These are phyloP conservation scores for Porites lutea DNA, from an alignment of 64 coral and sea anemone species.

Conservation along the genomic window DNA sequence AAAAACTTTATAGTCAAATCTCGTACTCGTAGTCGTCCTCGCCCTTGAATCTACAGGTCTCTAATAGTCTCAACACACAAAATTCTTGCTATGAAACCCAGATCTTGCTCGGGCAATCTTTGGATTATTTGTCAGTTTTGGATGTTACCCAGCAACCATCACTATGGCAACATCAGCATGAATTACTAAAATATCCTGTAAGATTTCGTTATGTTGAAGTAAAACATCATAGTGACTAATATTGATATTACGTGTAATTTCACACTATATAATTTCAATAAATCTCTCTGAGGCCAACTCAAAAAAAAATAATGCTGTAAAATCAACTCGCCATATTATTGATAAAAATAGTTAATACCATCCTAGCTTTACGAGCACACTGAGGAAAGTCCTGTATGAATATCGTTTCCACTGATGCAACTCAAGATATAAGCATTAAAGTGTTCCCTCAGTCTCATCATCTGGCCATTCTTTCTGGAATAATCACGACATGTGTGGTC, in stretches of 20 bases:
- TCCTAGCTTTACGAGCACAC: neutral
- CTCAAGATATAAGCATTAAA: too few relatives aligned
- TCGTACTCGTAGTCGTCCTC: too few relatives aligned
- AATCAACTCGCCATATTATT: neutral
- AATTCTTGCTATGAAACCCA: neutral
- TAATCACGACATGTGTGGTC: neutral
- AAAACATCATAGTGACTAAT: too few relatives aligned
- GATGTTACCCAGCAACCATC: neutral
- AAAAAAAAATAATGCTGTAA: neutral
- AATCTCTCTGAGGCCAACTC: neutral
- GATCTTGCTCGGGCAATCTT: too few relatives aligned
- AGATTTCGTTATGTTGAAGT: neutral
- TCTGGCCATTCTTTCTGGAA: too few relatives aligned
- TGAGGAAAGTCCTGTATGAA: neutral
- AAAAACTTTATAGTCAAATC: too few relatives aligned
- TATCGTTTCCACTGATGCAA: neutral
- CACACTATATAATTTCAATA: slow-evolving; percentile 39
- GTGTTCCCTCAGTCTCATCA: too few relatives aligned
- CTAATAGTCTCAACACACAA: neutral
- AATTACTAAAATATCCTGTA: neutral
- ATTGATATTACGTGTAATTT: neutral
- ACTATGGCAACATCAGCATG: neutral
- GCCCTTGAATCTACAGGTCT: too few relatives aligned
- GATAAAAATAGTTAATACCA: slow-evolving; percentile 36
- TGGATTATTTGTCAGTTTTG: neutral